Evolutionary conservation across 92 coral and sea anemone genomes (phyloP).

Genomic region (Phenganax marumi): DNA sequence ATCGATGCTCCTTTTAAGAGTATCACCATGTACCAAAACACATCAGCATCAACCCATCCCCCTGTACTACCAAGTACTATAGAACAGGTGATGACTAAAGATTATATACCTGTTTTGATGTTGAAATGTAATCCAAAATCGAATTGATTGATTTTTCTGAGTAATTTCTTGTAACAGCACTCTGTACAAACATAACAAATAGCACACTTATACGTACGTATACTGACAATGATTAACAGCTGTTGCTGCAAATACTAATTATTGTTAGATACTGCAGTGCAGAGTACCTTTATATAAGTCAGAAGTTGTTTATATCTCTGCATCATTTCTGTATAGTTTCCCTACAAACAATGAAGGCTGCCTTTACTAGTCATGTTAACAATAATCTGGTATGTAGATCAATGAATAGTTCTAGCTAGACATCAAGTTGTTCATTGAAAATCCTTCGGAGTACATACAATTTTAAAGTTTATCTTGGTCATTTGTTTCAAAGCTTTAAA

Average conservation of each 20-base stretch:
- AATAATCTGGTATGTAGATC: too few species aligned
- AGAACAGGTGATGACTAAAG: too few species aligned
- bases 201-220: too few species aligned
- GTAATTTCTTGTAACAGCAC: constrained; percentile 98
- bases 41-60: too few species aligned
- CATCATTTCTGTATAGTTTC: constrained; percentile 90
- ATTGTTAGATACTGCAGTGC: too few species aligned
- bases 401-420: neutral
- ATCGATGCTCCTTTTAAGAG: too few species aligned
- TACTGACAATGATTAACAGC: neutral
- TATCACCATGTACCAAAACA: too few species aligned
- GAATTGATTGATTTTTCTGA: constrained; percentile 98
- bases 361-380: too few species aligned
- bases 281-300: constrained; percentile 80
- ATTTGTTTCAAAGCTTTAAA: constrained; percentile 96
- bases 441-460: constrained; percentile 33
- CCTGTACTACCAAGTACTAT: too few species aligned
- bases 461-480: constrained; percentile 92
- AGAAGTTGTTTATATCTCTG: constrained; percentile 82
- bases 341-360: constrained; percentile 44
- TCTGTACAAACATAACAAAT: constrained; percentile 46
- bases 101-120: constrained; percentile 91
- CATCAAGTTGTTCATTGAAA: neutral
- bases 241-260: too few species aligned
- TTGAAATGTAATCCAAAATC: constrained; percentile 96